Evolutionary conservation across 2,797 vertebrate species (phyloP).

Genomic region (Anomalospiza imberbis): DNA sequence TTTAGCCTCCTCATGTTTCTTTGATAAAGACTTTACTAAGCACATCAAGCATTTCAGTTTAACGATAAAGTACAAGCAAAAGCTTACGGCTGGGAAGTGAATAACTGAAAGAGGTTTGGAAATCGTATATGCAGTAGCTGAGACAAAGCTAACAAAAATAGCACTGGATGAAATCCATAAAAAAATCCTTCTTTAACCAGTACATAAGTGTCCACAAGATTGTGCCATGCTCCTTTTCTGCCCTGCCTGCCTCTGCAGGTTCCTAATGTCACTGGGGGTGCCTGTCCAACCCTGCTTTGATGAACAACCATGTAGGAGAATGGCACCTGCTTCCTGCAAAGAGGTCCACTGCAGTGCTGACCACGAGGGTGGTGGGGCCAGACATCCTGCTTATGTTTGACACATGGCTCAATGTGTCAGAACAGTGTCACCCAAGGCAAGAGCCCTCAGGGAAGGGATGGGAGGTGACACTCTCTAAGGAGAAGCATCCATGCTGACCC

Average conservation of each 20-base stretch:
- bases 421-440: not conserved
- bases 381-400: accelerated
- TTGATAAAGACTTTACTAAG: not conserved
- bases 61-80: not conserved
- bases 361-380: accelerated
- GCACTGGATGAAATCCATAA: not conserved
- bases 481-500: not conserved
- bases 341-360: not conserved
- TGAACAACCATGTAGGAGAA: not conserved
- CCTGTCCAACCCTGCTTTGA: not conserved
- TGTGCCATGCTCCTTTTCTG: not conserved
- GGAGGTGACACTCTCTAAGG: not conserved
- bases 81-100: not conserved
- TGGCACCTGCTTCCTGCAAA: not conserved
- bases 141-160: not conserved
- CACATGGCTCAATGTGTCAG: accelerated
- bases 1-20: not conserved
- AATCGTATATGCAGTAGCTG: not conserved
- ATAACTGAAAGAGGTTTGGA: not conserved
- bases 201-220: not conserved
- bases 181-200: not conserved
- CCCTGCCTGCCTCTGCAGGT: not conserved
- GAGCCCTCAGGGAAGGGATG: not conserved
- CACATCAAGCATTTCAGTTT: not conserved
- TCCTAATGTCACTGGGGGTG: not conserved